Conservation (phyloP, 2,797 vertebrate species). For the Remorina albescens region DNA sequence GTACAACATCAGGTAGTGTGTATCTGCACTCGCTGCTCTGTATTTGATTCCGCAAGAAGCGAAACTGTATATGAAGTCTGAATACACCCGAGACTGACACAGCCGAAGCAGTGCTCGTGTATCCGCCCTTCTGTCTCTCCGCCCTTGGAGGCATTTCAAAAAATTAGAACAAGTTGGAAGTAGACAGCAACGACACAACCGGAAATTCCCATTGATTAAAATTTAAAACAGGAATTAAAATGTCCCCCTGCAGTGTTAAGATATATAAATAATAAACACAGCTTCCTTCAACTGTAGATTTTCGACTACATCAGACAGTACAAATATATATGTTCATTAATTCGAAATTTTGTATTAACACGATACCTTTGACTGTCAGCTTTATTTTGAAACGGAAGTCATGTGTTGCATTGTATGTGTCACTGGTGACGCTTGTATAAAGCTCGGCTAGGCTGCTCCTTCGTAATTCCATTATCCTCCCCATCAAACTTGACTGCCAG, state of each 20-base stretch:
- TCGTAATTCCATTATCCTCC: constrained; percentile 62
- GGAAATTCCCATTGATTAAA: constrained; percentile 16
- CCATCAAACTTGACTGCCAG: constrained; percentile 50
- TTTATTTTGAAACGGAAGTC: constrained; percentile 72
- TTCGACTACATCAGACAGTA: fast-evolving
- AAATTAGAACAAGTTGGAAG: constrained; percentile 37
- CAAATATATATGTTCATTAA: fast-evolving
- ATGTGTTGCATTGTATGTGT: background rate
- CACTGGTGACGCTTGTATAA: constrained; percentile 48
- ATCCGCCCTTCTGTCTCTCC: constrained; percentile 76
- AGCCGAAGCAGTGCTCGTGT: constrained; percentile 52
- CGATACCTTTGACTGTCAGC: background rate
- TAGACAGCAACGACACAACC: background rate
- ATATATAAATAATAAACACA: fast-evolving
- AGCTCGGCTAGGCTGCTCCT: constrained; percentile 57
- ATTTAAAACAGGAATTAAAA: constrained; percentile 15
- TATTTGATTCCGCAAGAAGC: too few species aligned
- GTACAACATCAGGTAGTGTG: background rate
- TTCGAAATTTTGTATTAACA: fast-evolving
- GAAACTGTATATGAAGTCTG: background rate
- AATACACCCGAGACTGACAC: background rate
- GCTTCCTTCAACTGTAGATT: fast-evolving
- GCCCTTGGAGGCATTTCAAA: constrained; percentile 82
- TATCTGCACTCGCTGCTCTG: fast-evolving
- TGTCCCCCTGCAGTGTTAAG: too few species aligned